Conservation (phyloP, 2,888 invertebrate genomes). For the Rhyacophila evoluta region DNA sequence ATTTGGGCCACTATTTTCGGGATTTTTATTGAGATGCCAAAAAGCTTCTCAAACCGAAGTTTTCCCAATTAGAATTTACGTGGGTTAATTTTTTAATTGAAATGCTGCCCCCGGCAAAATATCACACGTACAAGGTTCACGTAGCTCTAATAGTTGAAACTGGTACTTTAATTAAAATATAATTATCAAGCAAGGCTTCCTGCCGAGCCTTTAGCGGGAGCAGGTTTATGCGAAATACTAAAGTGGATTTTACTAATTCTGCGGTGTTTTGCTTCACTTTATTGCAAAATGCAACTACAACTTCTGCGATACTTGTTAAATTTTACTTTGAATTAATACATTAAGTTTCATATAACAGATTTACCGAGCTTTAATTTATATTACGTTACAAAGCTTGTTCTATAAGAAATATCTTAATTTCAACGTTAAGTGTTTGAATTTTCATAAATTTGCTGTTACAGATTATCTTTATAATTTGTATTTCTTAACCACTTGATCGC, state of each 20-base stretch:
- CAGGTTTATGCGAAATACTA: slow-evolving; percentile 33
- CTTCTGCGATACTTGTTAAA: slow-evolving; percentile 23
- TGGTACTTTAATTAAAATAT: slow-evolving; percentile 24
- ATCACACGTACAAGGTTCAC: background rate
- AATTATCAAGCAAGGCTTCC: slow-evolving; percentile 11
- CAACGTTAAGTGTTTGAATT: too few relatives aligned
- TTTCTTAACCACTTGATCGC: too few relatives aligned
- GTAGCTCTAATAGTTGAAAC: background rate
- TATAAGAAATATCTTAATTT: too few relatives aligned
- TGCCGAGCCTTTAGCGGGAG: background rate
- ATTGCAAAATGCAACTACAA: slow-evolving; percentile 38
- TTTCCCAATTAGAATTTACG: background rate
- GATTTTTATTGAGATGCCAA: too few relatives aligned
- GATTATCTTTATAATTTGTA: too few relatives aligned
- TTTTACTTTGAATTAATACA: background rate
- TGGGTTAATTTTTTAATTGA: background rate
- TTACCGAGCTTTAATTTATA: too few relatives aligned
- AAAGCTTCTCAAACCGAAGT: background rate
- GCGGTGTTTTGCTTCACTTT: slow-evolving; percentile 39
- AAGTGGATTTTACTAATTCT: slow-evolving; percentile 48
- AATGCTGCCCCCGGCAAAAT: background rate
- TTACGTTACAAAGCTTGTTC: too few relatives aligned
- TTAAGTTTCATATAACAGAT: background rate
- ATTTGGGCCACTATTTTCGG: too few relatives aligned
- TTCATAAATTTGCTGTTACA: too few relatives aligned